phyloP scores from a whole-genome alignment of 1,140 invertebrate species.

The Drosophila carrolli region DNA sequence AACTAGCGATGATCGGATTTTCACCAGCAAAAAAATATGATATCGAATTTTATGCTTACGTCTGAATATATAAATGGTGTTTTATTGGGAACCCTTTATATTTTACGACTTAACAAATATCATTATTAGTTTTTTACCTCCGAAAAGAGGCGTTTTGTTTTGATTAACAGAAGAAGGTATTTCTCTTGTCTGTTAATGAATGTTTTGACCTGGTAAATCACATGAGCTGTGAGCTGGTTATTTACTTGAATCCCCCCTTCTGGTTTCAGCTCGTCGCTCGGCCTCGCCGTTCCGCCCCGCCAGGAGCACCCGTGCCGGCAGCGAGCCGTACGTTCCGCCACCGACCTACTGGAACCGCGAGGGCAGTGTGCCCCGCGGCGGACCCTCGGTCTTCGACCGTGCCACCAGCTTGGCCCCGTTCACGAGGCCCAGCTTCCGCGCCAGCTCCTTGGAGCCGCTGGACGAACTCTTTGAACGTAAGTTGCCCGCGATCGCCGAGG shows the following conservation, averaged over 20 bases:
- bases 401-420: conserved; percentile 81
- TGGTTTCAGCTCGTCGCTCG: conserved; percentile 72
- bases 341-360: conserved; percentile 74
- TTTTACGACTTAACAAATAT: too few species aligned
- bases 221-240: not conserved
- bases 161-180: too few species aligned
- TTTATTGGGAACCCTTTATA: too few species aligned
- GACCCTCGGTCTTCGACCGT: conserved; percentile 78
- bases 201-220: too few species aligned
- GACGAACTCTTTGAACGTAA: conserved; percentile 86
- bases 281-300: conserved; percentile 71
- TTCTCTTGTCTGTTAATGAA: too few species aligned
- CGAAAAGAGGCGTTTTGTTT: too few species aligned
- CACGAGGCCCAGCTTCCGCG: conserved; percentile 81
- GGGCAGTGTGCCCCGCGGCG: conserved; percentile 71
- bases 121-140: too few species aligned
- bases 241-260: not conserved
- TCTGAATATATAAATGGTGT: too few species aligned
- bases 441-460: conserved; percentile 83
- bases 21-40: too few species aligned
- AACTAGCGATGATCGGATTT: too few species aligned
- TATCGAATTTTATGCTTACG: too few species aligned
- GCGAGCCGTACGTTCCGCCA: conserved; percentile 79
- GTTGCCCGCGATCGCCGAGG: conserved; percentile 75
- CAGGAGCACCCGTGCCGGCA: conserved; percentile 68